Evolutionary conservation across 1,140 invertebrate species (phyloP), one percentile per base, ranked within the genome.

Genomic region (Aphis craccivora): DNA sequence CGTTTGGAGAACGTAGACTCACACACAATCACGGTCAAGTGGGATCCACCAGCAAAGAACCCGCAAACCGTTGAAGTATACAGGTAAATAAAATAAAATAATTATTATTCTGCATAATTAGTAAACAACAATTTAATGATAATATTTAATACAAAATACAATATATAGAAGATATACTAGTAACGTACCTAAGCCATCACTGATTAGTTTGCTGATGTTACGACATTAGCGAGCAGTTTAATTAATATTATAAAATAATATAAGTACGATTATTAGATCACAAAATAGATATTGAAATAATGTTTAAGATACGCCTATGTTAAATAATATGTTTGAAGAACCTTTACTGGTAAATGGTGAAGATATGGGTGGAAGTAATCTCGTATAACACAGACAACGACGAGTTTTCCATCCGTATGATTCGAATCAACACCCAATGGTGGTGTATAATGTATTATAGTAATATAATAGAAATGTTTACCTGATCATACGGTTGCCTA

Each of bases 21-120:
- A 2, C 95, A 96, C 94, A 95, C 96, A 45, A 96, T 97, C 2
- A 95, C 96, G 30, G 95, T 97, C 11, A 95, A 96, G 92, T 98
- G 97, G 98, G 97, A 98, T 94, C 96, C 96, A 30, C 97, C 98
- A 76, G 95, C 96, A 55, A 98, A 98, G 95, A 98, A 98, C 95
- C 97, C 97, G 7, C 96, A 97, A 94, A 97, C 97, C 20, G 97
- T 98, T n/a, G 97, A 98, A 95, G 96, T 97, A 94, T 98, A 98
- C 95, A 96, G 97, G 95, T 96, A 93, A 94, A 94, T 18, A 18
- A 18, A n/a, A n/a, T 4, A 5, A 76, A 76, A 76, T 35, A 18
- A n/a, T 30, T 18, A 76, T 18, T 76, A n/a, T 35, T 76, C n/a
- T 4, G 1, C 14, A 76, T 6, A 11, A n/a, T n/a, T 67, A 18